Evolutionary conservation across 2,888 invertebrate species (phyloP).

Genomic region (Globia sparganii): DNA sequence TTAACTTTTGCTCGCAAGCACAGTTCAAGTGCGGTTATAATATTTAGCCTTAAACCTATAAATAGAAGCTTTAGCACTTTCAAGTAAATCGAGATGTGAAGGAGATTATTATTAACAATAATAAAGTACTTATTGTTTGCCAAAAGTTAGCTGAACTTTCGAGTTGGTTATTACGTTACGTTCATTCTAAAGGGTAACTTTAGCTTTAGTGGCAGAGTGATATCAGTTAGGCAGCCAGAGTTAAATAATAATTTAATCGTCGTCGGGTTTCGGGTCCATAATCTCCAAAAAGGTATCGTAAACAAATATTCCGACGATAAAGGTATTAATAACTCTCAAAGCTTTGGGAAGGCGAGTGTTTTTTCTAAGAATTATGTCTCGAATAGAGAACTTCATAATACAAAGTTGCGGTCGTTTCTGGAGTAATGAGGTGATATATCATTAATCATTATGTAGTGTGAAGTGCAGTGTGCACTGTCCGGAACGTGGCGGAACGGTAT

Average conservation of each 20-base stretch:
- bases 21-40: conserved; percentile 62
- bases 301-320: conserved; percentile 11
- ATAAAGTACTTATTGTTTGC: conserved; percentile 16
- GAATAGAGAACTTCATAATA: neutral
- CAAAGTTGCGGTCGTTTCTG: neutral
- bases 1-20: conserved; percentile 35
- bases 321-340: conserved; percentile 7
- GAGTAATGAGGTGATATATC: conserved; percentile 28
- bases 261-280: neutral
- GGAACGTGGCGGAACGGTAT: conserved; percentile 57
- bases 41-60: conserved; percentile 57
- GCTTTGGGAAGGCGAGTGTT: neutral
- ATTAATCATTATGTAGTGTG: conserved; percentile 28
- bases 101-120: conserved; percentile 6
- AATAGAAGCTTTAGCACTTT: conserved; percentile 33
- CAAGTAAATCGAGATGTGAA: conserved; percentile 27
- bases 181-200: neutral
- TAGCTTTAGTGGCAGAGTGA: neutral
- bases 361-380: neutral
- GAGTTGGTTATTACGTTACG: neutral
- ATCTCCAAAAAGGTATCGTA: conserved; percentile 31
- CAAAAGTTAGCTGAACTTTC: conserved; percentile 14
- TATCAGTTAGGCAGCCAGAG: conserved; percentile 1
- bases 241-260: conserved; percentile 8
- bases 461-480: conserved; percentile 39